phyloP scores from a whole-genome alignment of 2,888 invertebrate species.

The Anarsia innoxiella region DNA sequence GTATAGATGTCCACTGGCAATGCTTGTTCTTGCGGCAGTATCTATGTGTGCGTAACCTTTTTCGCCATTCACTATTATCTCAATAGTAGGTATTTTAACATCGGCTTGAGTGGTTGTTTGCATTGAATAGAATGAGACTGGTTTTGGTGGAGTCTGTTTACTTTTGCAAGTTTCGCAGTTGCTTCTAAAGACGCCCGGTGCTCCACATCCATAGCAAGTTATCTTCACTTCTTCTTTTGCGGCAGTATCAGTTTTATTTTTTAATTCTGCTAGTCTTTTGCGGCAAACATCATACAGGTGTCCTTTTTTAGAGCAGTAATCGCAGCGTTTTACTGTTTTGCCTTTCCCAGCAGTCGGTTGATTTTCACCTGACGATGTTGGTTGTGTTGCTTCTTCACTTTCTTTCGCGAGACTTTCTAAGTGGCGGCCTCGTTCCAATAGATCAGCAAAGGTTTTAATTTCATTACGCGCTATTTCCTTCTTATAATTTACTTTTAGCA shows the following conservation, averaged over 20 bases:
- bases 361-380: too few species aligned
- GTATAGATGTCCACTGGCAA: conserved; percentile 16
- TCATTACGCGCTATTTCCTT: conserved; percentile 10
- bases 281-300: not conserved
- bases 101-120: conserved; percentile 3
- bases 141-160: conserved; percentile 10
- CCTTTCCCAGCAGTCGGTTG: too few species aligned
- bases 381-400: too few species aligned
- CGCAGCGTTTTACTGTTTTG: conserved; percentile 1
- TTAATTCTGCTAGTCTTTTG: conserved; percentile 14
- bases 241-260: too few species aligned
- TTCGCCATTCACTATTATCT: conserved; percentile 11
- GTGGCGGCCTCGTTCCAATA: conserved; percentile 9
- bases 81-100: conserved; percentile 16
- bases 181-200: too few species aligned
- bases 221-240: too few species aligned
- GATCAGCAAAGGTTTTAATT: conserved; percentile 9
- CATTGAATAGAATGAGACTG: conserved; percentile 10
- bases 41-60: conserved; percentile 15
- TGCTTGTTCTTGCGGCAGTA: too few species aligned
- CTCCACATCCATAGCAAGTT: too few species aligned
- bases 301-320: not conserved
- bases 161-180: too few species aligned
- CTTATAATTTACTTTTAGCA: conserved; percentile 13
- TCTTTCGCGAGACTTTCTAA: conserved; percentile 3